Base-by-base conservation (phyloP, 30 jellyfish, hydroid and myxozoan species). In the Clytia hemisphaerica region DNA sequence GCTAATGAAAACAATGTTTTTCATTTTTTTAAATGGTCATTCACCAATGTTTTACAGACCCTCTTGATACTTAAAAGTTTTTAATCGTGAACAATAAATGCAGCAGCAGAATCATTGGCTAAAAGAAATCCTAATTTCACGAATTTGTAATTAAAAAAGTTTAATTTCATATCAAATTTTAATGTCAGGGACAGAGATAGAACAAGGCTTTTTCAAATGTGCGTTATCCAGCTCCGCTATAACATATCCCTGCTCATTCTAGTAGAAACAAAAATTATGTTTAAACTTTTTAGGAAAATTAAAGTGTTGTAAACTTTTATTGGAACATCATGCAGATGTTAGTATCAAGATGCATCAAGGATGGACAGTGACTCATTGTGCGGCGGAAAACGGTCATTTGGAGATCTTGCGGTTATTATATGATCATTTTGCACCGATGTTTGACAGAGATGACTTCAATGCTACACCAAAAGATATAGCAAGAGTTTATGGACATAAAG, bases 361-460 rank as follows among this genome's bases (percentile, higher is more conserved):
- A 3, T 77, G 93, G 93, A 77, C 96, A 1, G 91, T 93, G 2
- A 93, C 88, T 6, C 96, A 85, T 70, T 85, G 96, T 67, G 96
- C 96, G 15, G 96, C 96, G 4, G 96, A 77, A 57, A 76, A 72
- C 2, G 96, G 96, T 1, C 72, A 77, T 40, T 38, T 85, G 48
- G 69, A 73, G 16, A 82, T 85, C 14, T 59, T 85, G 14, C 55
- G 45, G 53, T 40, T 85, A 24, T 72, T 85, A 19, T 55, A 75
- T 16, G 67, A 74, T 36, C 28, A 48, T 50, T 78, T 80, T 33
- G 93, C 76, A 4, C 34, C 78, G 16, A 49, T 85, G 21, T 47
- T 22, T 24, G 76, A 76, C 14, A 72, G n/a, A 32, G 96, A 85
- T 65, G 85, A 85, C 47, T 78, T 67, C 32, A 93, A 93, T 0